phyloP scores from a whole-genome alignment of 2,797 vertebrate genomes.

The Melanotaenia trifasciata region DNA sequence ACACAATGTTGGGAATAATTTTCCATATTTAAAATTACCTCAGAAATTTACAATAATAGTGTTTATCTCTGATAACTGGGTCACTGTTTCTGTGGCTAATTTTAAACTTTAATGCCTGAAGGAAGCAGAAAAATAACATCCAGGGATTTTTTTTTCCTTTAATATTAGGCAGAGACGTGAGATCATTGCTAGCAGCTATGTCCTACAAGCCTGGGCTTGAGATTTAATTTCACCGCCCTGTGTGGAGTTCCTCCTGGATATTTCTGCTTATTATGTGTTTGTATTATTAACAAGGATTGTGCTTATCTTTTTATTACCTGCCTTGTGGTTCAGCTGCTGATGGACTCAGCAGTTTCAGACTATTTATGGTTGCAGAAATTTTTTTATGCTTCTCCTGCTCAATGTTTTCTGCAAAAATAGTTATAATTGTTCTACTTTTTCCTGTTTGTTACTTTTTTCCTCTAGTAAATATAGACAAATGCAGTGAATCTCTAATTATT shows the following conservation, averaged over 20 bases:
- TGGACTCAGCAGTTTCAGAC: background rate
- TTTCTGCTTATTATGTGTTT: slow-evolving; percentile 11
- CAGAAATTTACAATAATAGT: background rate
- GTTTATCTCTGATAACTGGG: slow-evolving; percentile 1
- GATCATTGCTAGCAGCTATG: slow-evolving; percentile 13
- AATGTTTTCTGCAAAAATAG: background rate
- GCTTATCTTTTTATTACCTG: slow-evolving; percentile 5
- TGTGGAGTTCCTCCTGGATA: slow-evolving; percentile 10
- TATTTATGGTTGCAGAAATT: background rate
- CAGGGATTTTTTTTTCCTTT: background rate
- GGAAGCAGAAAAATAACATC: slow-evolving; percentile 1
- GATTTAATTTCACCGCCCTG: slow-evolving; percentile 14
- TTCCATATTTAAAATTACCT: no score
- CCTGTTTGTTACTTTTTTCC: background rate
- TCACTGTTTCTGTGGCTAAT: slow-evolving; percentile 14
- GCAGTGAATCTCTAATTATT: no score
- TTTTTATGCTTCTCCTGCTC: slow-evolving; percentile 2
- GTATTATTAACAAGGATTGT: slow-evolving; percentile 17
- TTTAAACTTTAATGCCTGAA: background rate
- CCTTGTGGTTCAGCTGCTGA: slow-evolving; percentile 1
- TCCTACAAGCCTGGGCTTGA: background rate
- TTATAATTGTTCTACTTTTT: background rate
- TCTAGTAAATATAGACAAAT: no score
- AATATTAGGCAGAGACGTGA: slow-evolving; percentile 11
- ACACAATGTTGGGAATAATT: no score